Base-by-base conservation (phyloP, 2,888 invertebrate species). In the Steinernema hermaphroditum region DNA sequence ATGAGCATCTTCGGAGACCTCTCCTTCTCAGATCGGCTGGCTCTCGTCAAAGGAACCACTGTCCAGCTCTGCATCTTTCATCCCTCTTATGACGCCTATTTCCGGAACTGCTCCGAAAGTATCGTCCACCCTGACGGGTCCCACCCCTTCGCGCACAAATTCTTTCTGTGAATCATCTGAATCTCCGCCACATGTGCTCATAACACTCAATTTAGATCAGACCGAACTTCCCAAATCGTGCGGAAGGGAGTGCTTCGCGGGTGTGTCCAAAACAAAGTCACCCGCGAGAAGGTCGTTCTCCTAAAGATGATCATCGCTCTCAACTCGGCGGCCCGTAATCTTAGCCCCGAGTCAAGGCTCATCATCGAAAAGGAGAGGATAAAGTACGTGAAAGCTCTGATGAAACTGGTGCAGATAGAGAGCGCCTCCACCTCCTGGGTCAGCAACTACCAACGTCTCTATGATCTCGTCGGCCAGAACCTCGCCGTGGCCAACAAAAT, bases 331-430 rank as follows among this genome's bases (percentile, higher is more conserved):
- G 62, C 62, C 16, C 62, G 32, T 1, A 32, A 62, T 32, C 62
- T 62, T 1, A 62, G 32, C 62, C 8, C 29, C 1, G 6, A 0
- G 29, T 76, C 41, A 8, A 27, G 29, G 6, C 72, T 72, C 2
- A n/a, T 68, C 9, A 24, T 75, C 27, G 46, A 27, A 0, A 24
- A 24, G 1, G 75, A 75, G n/a, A 19, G 75, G 12, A 9, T 54
- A 22, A 72, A 68, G 29, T 76, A 68, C 70, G 43, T 43, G 9
- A 68, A 32, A 9, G 70, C 70, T 14, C 72, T 75, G 14, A 32
- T 75, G 27, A 34, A 24, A 62, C 72, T 73, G 29, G 50, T 75
- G 9, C 75, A 75, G 32, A 14, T 62, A 2, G 62, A 62, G 6
- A 32, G 62, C 62, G n/a, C 12, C 32, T 62, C 62, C 2, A 9